phyloP scores from a whole-genome alignment of 2,888 invertebrate genomes.

The Amphipyra tragopoginis region DNA sequence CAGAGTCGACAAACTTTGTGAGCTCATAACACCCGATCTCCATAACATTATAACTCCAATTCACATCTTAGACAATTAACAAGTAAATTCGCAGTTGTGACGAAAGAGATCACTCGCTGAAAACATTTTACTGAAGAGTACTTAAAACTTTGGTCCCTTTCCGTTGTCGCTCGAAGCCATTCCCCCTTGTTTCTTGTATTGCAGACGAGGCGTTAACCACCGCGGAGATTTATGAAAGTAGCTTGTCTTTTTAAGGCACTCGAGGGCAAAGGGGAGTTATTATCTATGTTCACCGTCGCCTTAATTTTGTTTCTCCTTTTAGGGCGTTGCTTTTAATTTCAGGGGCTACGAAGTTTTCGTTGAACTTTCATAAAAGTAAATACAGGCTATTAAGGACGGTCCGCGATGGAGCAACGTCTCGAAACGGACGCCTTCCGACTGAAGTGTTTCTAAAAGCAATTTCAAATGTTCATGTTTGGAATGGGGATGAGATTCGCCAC shows the following conservation, averaged over 20 bases:
- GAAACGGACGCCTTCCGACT: conserved; percentile 53
- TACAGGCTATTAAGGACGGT: conserved; percentile 64
- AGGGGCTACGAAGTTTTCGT: conserved; percentile 65
- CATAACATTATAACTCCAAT: conserved; percentile 58
- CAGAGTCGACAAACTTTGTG: conserved; percentile 49
- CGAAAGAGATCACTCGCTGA: conserved; percentile 77
- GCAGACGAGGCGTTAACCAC: conserved; percentile 83
- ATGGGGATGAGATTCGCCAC: conserved; percentile 58
- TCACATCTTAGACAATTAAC: conserved; percentile 71
- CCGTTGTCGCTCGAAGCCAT: conserved; percentile 75
- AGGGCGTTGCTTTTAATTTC: conserved; percentile 71
- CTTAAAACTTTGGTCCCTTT: conserved; percentile 79
- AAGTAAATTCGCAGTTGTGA: conserved; percentile 74
- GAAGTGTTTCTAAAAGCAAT: conserved; percentile 64
- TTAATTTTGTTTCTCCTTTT: conserved; percentile 74
- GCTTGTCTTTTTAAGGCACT: conserved; percentile 80
- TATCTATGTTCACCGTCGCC: conserved; percentile 76
- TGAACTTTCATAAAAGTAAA: conserved; percentile 67
- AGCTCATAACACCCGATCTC: conserved; percentile 54
- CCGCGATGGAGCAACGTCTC: conserved; percentile 53
- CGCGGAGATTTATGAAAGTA: conserved; percentile 82
- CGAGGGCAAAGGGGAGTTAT: conserved; percentile 76
- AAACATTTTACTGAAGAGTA: conserved; percentile 80
- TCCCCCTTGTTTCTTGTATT: conserved; percentile 78
- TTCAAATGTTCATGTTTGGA: conserved; percentile 63